These are phyloP conservation scores for Calliscelio sp. DNA, from an alignment of 2,888 invertebrate species.

Conservation along the genomic window DNA sequence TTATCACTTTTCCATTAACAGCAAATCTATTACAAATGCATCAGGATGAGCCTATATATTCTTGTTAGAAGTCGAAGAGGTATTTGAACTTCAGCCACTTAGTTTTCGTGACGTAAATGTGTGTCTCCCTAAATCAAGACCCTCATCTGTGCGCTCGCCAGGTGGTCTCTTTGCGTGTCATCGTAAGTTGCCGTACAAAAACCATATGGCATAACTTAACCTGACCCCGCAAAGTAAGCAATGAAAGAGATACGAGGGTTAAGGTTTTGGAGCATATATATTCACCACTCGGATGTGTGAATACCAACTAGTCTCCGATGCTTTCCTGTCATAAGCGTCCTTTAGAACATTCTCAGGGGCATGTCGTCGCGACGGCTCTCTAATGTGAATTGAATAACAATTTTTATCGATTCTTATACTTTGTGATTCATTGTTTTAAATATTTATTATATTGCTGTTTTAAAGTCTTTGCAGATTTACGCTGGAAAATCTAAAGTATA, in stretches of 20 bases:
- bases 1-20: conserved; percentile 16
- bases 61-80: conserved; percentile 41
- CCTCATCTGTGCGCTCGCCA: conserved; percentile 26
- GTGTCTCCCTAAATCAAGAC: conserved; percentile 40
- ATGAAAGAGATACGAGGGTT: conserved; percentile 36
- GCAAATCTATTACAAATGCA: conserved; percentile 31
- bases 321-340: conserved; percentile 72
- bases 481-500: too few relatives aligned
- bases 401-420: too few relatives aligned
- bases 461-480: too few relatives aligned
- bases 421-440: too few relatives aligned
- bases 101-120: conserved; percentile 49
- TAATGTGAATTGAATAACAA: too few relatives aligned
- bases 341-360: conserved; percentile 74
- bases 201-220: conserved; percentile 71
- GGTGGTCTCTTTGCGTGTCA: conserved; percentile 55
- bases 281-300: conserved; percentile 49
- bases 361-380: conserved; percentile 75
- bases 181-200: conserved; percentile 77
- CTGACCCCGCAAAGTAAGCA: conserved; percentile 35
- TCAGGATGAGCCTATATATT: conserved; percentile 20
- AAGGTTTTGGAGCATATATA: conserved; percentile 19
- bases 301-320: conserved; percentile 77
- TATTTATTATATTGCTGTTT: too few relatives aligned
- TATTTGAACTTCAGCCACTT: conserved; percentile 44